Evolutionary conservation across 2,113 vertebrate species (phyloP).

Genomic region (Urocolius indicus): DNA sequence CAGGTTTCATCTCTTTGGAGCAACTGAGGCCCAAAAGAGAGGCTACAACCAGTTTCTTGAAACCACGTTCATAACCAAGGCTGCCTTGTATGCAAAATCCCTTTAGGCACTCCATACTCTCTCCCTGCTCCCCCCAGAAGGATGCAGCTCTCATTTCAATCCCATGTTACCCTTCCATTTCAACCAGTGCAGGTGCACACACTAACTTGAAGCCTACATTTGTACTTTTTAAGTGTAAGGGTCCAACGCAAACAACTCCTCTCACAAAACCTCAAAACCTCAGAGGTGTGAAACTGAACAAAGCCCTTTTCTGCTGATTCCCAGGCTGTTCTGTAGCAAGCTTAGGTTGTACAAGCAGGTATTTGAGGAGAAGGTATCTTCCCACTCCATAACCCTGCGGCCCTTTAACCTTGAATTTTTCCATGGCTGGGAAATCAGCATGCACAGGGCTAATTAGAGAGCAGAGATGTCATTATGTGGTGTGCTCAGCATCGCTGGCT

Average conservation of each 20-base stretch:
- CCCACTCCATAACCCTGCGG: background rate
- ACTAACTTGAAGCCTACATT: background rate
- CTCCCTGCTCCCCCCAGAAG: background rate
- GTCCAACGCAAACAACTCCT: background rate
- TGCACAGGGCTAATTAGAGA: background rate
- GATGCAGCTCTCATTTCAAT: background rate
- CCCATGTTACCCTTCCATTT: too few species aligned
- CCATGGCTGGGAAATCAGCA: background rate
- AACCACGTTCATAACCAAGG: too few species aligned
- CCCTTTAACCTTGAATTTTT: background rate
- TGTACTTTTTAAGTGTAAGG: background rate
- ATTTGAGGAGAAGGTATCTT: background rate
- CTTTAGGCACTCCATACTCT: fast-evolving
- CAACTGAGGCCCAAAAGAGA: background rate
- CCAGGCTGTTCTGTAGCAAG: background rate
- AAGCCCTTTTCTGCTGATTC: background rate
- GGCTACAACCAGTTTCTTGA: background rate
- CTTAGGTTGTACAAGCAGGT: background rate
- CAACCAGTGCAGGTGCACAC: background rate
- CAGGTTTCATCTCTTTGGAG: background rate
- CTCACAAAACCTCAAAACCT: background rate
- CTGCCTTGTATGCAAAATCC: too few species aligned
- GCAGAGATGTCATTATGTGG: background rate
- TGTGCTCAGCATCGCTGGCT: background rate
- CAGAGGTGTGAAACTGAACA: background rate